Conservation (phyloP, 2,113 vertebrate genomes). For the Zootoca vivipara region DNA sequence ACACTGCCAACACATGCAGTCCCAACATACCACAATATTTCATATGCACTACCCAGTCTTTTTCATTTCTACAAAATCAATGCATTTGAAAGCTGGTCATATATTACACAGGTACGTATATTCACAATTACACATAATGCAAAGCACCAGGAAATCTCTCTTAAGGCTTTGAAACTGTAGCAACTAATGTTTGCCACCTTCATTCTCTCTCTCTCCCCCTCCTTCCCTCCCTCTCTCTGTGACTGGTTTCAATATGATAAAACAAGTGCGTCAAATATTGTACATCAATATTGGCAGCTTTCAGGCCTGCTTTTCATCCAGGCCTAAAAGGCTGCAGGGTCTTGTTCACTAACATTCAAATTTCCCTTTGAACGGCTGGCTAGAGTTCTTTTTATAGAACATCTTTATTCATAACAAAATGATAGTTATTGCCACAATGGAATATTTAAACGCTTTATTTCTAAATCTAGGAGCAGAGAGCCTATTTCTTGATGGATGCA, state of each 20-base stretch:
- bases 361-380: constrained; percentile 49
- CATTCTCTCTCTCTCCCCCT: neutral
- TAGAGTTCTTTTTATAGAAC: constrained; percentile 36
- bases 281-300: constrained; percentile 28
- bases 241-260: constrained; percentile 48
- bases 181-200: constrained; percentile 24
- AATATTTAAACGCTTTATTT: constrained; percentile 57
- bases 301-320: neutral
- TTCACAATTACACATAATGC: neutral
- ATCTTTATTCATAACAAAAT: constrained; percentile 60
- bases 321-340: constrained; percentile 16
- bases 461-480: constrained; percentile 55
- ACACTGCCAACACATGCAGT: neutral
- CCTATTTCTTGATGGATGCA: constrained; percentile 41
- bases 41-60: neutral
- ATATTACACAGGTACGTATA: constrained; percentile 14
- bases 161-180: rapidly evolving
- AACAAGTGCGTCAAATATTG: constrained; percentile 45
- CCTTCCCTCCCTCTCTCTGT: neutral
- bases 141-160: neutral
- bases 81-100: neutral
- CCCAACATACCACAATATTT: neutral
- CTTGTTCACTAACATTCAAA: constrained; percentile 36
- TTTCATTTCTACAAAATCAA: constrained; percentile 4
- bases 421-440: constrained; percentile 46